phyloP scores from a whole-genome alignment of 2,113 vertebrate genomes.

The Pseudopipra pipra region DNA sequence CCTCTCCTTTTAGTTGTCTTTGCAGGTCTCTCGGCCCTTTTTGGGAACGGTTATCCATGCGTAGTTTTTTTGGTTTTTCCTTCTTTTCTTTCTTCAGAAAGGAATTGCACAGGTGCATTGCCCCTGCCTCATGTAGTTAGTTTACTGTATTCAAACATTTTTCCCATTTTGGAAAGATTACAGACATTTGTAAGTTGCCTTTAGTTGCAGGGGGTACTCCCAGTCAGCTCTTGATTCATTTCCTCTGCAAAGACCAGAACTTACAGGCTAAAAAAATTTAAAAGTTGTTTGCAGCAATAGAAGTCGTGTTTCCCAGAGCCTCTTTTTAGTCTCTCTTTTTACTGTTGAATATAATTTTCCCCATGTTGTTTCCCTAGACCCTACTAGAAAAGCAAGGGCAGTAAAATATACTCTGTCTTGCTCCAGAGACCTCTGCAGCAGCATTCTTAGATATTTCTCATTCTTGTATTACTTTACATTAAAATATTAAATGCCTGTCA shows the following conservation, averaged over 20 bases:
- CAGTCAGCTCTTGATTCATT: neutral
- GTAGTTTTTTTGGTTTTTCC: neutral
- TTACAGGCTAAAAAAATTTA: neutral
- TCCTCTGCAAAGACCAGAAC: neutral
- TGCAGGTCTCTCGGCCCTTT: neutral
- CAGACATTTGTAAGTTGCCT: neutral
- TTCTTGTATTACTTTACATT: neutral
- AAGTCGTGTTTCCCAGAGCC: neutral
- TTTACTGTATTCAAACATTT: neutral
- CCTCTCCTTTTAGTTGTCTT: neutral
- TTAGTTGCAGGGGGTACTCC: accelerated
- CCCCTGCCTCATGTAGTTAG: neutral
- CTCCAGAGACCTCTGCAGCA: neutral
- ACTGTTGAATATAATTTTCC: neutral
- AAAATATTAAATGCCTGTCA: constrained; percentile 11
- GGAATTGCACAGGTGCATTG: neutral
- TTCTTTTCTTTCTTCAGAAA: neutral
- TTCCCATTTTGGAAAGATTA: neutral
- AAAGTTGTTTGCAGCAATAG: neutral
- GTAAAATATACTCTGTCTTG: neutral
- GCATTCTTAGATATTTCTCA: neutral
- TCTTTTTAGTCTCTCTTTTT: neutral
- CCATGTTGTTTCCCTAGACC: neutral
- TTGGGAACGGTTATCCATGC: neutral
- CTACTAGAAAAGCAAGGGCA: neutral